Evolutionary conservation across 1,140 invertebrate species (phyloP), one percentile per base, ranked within the genome.

Genomic region (Cyclargus thomasi): DNA sequence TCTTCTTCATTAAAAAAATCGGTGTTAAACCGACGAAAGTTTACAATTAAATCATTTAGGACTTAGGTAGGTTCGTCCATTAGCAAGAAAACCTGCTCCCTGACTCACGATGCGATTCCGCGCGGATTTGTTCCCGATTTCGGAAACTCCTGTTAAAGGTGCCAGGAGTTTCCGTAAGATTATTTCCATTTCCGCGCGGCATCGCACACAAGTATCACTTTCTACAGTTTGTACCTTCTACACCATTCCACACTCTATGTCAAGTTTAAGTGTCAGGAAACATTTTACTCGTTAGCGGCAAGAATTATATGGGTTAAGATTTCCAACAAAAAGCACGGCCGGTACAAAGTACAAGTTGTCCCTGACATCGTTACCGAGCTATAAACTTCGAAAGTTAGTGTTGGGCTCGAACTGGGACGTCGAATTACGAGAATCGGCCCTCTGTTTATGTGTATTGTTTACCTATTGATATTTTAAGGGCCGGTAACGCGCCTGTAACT

Each of bases 291-390:
- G 39, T 47, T 47, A 47, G 39, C 29, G 5, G 29, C 39, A 47
- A 47, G 39, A 47, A 47, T 47, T 47, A 47, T 47, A 47, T 47
- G 39, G 39, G 39, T 47, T 47, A 47, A 47, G 39, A 47, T 47
- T 47, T 47, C 39, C 14, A 16, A 47, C 39, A 47, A 47, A 47
- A 47, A 47, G 11, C 39, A 47, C 39, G 10, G 39, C 39, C 39
- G 39, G 39, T 47, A 47, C 39, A 16, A 16, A 14, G 39, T 16
- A 16, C 29, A 8, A 47, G 11, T 47, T 47, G 39, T 47, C 39
- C 39, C 39, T 47, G 39, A 47, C 39, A 47, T 47, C 39, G 39
- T 47, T 47, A 47, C 39, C 11, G 39, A 47, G 39, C 39, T 11
- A 47, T 47, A 47, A 47, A 47, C 39, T 47, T 47, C 4, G 39